Evolutionary conservation across 2,888 invertebrate species (phyloP), one percentile per base, ranked within the genome.

Genomic region (Mimumesa dahlbomi): DNA sequence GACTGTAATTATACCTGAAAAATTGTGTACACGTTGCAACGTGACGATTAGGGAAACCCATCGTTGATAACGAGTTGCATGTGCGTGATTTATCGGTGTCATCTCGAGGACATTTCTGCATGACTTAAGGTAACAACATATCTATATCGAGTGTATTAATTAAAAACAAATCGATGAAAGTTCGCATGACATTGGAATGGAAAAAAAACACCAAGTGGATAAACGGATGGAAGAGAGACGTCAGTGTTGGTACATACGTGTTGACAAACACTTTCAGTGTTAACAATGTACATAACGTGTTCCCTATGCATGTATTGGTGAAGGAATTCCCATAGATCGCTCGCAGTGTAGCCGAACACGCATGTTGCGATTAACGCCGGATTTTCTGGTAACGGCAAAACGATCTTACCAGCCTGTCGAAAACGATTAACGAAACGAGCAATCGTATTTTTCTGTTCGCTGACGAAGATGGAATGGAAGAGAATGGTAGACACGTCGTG

Each of bases 381-480:
- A 21, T 14, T 7, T 16, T 40, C n/a, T 16, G 16, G 9, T 7
- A 18, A 6, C 18, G 40, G 14, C 4, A 2, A 22, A 36, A 43
- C 16, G 1, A 36, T n/a, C 14, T 9, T 56, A 38, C 4, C 29
- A 29, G 2, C 19, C 13, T 38, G 13, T 46, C 7, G 22, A 25
- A 36, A 45, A 49, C 42, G 16, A 31, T 57, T 48, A 22, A 65
- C 57, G 48, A 57, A 57, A 42, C 46, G 9, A 75, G 42, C 46
- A 43, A 49, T 54, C 59, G 50, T 57, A 45, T 68, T 75, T 73
- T 75, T 76, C 22, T 75, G 72, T 43, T 62, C 57, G 19, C 58
- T 64, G 58, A 40, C 53, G 56, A 76, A 68, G 77, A 54, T 45
- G 77, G 38, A 57, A 56, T 40, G 36, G 21, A 34, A 25, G 59